Conservation (phyloP, 2,113 vertebrate genomes). For the Gallinago paraguaiae region DNA sequence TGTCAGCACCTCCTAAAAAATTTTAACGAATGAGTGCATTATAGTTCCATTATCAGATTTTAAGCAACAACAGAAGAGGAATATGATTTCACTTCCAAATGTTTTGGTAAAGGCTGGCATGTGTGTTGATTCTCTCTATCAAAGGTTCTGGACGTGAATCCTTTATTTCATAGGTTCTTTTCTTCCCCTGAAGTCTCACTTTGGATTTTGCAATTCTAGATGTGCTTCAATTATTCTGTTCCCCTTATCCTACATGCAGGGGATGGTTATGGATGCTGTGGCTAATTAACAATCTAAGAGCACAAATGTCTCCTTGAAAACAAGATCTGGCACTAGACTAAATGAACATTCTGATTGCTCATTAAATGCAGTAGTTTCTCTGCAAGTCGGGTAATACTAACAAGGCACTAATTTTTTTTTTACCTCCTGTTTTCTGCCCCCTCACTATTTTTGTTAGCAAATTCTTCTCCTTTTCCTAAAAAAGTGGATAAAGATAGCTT, state of each 20-base stretch:
- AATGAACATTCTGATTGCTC: conserved; percentile 63
- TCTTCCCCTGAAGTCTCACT: background rate
- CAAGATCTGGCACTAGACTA: conserved; percentile 55
- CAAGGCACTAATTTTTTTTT: background rate
- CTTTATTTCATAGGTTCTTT: background rate
- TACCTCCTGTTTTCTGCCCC: background rate
- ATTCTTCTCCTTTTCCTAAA: background rate
- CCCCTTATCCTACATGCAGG: conserved; percentile 2
- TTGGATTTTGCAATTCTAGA: conserved; percentile 20
- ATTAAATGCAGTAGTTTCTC: conserved; percentile 45
- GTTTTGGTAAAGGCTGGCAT: background rate
- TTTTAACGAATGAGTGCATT: accelerated
- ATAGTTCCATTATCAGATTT: background rate
- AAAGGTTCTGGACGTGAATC: background rate
- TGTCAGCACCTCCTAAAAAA: background rate
- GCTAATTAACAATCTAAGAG: conserved; percentile 34
- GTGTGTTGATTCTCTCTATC: background rate
- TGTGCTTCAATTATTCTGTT: background rate
- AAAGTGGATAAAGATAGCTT: accelerated
- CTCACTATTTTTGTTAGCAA: background rate
- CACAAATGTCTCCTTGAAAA: conserved; percentile 56
- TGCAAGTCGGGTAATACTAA: background rate
- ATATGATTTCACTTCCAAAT: background rate
- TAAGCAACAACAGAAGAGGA: background rate
- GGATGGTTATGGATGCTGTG: conserved; percentile 14